Conservation (phyloP, 1,140 invertebrate species). For the Parasteatoda tepidariorum region DNA sequence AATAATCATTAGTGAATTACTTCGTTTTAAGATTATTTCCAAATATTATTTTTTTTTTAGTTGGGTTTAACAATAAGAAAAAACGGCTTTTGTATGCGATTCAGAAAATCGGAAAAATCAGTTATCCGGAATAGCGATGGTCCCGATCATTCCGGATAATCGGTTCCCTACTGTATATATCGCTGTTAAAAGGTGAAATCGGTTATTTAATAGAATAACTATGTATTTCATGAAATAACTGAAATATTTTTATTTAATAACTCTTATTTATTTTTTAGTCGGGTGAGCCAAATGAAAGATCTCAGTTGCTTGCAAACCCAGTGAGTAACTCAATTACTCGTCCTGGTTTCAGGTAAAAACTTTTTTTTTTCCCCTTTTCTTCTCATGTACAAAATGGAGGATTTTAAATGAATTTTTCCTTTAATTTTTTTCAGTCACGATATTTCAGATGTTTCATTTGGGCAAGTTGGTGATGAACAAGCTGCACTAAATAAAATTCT, state of each 20-base stretch:
- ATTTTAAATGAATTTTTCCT: not conserved
- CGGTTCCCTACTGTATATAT: not conserved
- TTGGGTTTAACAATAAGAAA: too few species aligned
- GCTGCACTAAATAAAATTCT: slow-evolving; percentile 87
- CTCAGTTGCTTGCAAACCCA: slow-evolving; percentile 77
- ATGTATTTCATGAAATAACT: not conserved
- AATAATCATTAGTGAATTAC: too few species aligned
- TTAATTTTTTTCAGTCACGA: slow-evolving; percentile 25
- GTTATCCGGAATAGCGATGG: not conserved
- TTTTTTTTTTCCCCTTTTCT: not conserved
- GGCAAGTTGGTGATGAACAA: slow-evolving; percentile 87
- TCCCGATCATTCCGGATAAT: not conserved
- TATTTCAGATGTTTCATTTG: slow-evolving; percentile 67
- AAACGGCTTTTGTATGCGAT: too few species aligned
- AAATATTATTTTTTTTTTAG: too few species aligned
- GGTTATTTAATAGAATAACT: not conserved
- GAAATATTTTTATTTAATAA: not conserved
- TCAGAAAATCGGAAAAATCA: not conserved
- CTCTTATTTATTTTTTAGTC: slow-evolving; percentile 68
- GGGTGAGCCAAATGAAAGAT: slow-evolving; percentile 76
- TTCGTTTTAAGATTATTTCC: too few species aligned
- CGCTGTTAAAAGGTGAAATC: too few species aligned
- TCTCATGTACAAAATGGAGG: not conserved
- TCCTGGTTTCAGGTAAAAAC: slow-evolving; percentile 34
- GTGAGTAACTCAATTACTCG: slow-evolving; percentile 73